Evolutionary conservation across 1,140 invertebrate species (phyloP).

Genomic region (Drosophila jambulina): DNA sequence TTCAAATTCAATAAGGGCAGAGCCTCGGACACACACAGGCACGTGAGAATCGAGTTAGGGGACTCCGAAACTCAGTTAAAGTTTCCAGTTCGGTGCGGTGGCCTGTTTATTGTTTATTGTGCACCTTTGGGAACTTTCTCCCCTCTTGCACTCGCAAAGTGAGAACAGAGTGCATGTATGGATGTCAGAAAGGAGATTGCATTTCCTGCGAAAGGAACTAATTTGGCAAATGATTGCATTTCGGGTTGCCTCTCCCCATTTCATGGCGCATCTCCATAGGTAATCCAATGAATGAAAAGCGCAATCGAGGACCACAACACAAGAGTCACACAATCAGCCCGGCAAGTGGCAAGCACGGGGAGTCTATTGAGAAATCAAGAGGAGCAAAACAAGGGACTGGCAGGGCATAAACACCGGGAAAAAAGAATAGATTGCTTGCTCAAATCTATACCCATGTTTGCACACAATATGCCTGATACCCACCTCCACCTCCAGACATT

Average conservation of each 20-base stretch:
- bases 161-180: neutral
- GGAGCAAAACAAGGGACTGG: neutral
- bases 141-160: neutral
- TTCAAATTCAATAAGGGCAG: neutral
- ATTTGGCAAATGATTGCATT: constrained; percentile 5
- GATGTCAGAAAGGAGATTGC: neutral
- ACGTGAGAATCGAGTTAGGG: constrained; percentile 21
- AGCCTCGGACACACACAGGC: neutral
- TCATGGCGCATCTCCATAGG: neutral
- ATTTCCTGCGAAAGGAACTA: neutral
- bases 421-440: neutral
- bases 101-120: constrained; percentile 3
- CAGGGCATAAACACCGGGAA: neutral
- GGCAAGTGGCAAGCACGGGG: constrained; percentile 21
- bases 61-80: constrained; percentile 21
- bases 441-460: neutral
- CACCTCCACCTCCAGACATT: neutral
- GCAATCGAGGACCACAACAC: constrained; percentile 9
- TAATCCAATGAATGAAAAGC: constrained; percentile 7
- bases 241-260: neutral
- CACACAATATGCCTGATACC: neutral
- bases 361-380: constrained; percentile 53
- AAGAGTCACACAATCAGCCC: constrained; percentile 30
- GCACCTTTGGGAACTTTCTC: neutral
- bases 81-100: neutral